These are phyloP conservation scores for Isichthys henryi DNA, from an alignment of 2,113 vertebrate species.

Conservation along the genomic window DNA sequence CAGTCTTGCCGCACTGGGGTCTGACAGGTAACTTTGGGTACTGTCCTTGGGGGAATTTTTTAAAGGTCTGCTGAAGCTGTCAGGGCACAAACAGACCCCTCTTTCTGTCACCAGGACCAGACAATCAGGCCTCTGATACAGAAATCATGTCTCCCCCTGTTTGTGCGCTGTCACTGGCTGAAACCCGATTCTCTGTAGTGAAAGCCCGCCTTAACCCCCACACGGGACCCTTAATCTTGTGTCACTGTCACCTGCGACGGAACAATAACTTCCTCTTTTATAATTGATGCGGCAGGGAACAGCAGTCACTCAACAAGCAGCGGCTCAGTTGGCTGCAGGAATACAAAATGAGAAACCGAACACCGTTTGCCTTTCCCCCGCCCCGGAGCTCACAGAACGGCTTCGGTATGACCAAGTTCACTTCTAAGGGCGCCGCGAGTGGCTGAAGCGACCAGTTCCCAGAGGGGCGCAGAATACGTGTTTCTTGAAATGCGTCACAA, in stretches of 20 bases:
- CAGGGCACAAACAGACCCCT: conserved; percentile 49
- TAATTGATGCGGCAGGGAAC: conserved; percentile 67
- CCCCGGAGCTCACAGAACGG: conserved; percentile 10
- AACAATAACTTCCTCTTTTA: conserved; percentile 75
- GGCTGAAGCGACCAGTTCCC: neutral
- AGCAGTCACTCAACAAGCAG: conserved; percentile 57
- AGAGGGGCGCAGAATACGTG: neutral
- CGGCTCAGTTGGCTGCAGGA: conserved; percentile 60
- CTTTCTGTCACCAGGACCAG: conserved; percentile 28
- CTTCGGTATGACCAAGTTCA: neutral
- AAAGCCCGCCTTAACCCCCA: conserved; percentile 46
- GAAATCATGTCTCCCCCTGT: conserved; percentile 45
- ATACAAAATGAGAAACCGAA: conserved; percentile 68
- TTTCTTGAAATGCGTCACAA: neutral
- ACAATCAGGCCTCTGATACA: conserved; percentile 59
- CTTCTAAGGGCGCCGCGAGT: neutral
- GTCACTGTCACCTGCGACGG: conserved; percentile 50
- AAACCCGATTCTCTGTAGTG: conserved; percentile 59
- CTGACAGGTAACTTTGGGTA: conserved; percentile 44
- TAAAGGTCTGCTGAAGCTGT: conserved; percentile 49
- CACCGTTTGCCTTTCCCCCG: conserved; percentile 17
- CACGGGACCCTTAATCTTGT: conserved; percentile 47
- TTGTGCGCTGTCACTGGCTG: conserved; percentile 55
- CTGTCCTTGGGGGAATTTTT: conserved; percentile 51
- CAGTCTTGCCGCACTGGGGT: conserved; percentile 40